Evolutionary conservation across 2,113 vertebrate genomes (phyloP), one percentile per base, ranked within the genome.

Genomic region (Heterotilapia buettikoferi): DNA sequence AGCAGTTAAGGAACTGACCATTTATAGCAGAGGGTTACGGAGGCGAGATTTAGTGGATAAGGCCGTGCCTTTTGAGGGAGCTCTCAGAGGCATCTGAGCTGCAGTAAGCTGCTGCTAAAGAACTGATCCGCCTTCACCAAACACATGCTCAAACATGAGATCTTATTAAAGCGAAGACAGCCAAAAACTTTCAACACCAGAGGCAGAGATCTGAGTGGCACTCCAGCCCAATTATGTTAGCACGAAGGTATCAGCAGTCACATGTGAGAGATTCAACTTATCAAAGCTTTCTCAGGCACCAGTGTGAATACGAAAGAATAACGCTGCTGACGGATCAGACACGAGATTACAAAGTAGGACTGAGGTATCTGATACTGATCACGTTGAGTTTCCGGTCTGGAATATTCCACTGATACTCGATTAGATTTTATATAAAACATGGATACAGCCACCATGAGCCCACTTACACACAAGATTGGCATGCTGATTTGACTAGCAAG

Each of bases 111-210:
- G 90, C 57, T 85, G 53, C 81, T 83, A 82, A 52, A 86, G 59
- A 38, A 83, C 84, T 43, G 80, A 94, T 87, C 85, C 87, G 50
- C 82, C 73, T 12, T 88, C 80, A 88, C 63, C 90, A 93, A 92
- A 91, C 86, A 85, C 71, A 56, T 9, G n/a, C 76, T 53, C 29
- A 24, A 18, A 81, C 43, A 38, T n/a, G 21, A 59, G 59, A 83
- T 71, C 71, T 88, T 85, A 80, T 88, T 83, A 86, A 47, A 83
- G 80, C 40, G 33, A 85, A 90, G 59, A 82, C 3, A 19, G 57
- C 21, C 14, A 6, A 36, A 80, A 45, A 24, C 59, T 13, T 66
- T 29, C 19, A 36, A 29, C 33, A 16, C 57, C 66, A n/a, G 13
- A 26, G 63, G 47, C 36, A 80, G 53, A 84, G 21, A 53, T 24